Percentiles rank a stretch among this genome's conserved stretches.
phyloP scores from a whole-genome alignment of 2,113 vertebrate genomes.

The Deroptyus accipitrinus region DNA sequence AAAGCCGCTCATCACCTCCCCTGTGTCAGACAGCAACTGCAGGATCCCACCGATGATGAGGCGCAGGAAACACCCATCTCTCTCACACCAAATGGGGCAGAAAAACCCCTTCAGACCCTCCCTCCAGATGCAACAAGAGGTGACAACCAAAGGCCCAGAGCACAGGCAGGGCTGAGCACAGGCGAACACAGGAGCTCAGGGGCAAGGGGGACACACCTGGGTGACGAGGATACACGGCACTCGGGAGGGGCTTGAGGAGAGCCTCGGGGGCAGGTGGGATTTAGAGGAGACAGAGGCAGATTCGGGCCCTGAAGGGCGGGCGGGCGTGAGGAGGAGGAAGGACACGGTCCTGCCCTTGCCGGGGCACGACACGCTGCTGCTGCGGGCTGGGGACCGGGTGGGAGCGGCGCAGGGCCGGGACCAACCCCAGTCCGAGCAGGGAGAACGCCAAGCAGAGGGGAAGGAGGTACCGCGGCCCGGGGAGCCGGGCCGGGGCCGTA shows the following conservation, averaged over 20 bases:
- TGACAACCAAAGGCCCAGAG: not conserved
- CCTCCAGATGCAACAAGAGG: not conserved
- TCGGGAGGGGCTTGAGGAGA: rapidly evolving
- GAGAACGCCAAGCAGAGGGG: not conserved
- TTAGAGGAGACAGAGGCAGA: too few relatives aligned
- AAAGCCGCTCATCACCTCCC: not conserved
- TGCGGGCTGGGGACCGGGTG: not conserved
- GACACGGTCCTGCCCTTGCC: not conserved
- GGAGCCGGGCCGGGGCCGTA: not conserved
- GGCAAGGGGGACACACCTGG: rapidly evolving
- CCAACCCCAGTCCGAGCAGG: not conserved
- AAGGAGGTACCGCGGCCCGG: not conserved
- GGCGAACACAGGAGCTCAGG: not conserved
- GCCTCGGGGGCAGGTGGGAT: not conserved
- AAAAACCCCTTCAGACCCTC: not conserved
- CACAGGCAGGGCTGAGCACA: not conserved
- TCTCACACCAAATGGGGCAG: rapidly evolving
- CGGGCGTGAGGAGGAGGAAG: too few relatives aligned
- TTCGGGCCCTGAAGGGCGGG: not conserved
- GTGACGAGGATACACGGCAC: rapidly evolving
- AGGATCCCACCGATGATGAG: rapidly evolving
- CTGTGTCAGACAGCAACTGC: rapidly evolving
- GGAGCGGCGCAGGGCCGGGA: not conserved
- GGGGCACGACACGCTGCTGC: not conserved
- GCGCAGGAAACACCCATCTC: not conserved